These are phyloP conservation scores for Pterostichus madidus DNA, from an alignment of 2,888 invertebrate species.

Conservation along the genomic window DNA sequence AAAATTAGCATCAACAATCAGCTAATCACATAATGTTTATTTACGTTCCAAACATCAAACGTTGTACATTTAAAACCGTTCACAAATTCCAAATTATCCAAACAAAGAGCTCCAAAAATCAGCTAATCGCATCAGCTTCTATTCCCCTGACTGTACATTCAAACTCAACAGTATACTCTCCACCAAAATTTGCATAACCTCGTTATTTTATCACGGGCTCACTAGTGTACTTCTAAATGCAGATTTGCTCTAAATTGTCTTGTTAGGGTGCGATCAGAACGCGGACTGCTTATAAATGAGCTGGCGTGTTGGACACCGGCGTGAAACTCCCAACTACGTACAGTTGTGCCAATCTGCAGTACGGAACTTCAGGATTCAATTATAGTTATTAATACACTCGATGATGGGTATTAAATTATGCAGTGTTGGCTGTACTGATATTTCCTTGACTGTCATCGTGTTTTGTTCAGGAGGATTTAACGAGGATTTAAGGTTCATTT, in stretches of 20 bases:
- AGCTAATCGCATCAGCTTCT: constrained; percentile 36
- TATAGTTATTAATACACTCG: constrained; percentile 42
- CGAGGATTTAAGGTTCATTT: neutral
- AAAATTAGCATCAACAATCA: constrained; percentile 23
- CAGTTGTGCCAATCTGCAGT: neutral
- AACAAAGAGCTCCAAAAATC: constrained; percentile 40
- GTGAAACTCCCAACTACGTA: neutral
- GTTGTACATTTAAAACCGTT: constrained; percentile 26
- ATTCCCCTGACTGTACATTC: constrained; percentile 14
- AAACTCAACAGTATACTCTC: neutral
- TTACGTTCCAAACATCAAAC: constrained; percentile 7
- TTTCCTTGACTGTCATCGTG: neutral
- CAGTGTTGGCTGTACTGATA: neutral
- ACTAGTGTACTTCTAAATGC: constrained; percentile 64
- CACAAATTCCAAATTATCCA: constrained; percentile 15
- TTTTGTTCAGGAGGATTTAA: constrained; percentile 11
- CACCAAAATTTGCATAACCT: constrained; percentile 56
- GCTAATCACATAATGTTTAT: constrained; percentile 32
- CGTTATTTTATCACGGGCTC: constrained; percentile 53
- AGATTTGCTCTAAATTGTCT: constrained; percentile 66
- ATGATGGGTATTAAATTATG: constrained; percentile 44
- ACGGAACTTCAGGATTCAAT: constrained; percentile 33
- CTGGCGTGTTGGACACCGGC: constrained; percentile 55
- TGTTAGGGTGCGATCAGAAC: constrained; percentile 65
- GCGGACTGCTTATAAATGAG: constrained; percentile 60